Conservation (phyloP, 2,888 invertebrate species). For the Poecilobothrus nobilitatus region DNA sequence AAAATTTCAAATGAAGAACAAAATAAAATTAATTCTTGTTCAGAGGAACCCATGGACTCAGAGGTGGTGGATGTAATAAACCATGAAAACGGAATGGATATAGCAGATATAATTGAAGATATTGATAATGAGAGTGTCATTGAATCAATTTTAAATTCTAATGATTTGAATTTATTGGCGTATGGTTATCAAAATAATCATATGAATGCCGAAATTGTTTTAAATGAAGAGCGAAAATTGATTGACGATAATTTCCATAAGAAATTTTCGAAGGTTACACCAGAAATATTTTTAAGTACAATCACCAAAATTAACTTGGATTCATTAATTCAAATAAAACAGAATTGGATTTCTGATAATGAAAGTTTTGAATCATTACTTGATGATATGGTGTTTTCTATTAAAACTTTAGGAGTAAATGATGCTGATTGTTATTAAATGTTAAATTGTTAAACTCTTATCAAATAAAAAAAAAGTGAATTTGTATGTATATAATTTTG, state of each 20-base stretch:
- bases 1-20: constrained; percentile 19
- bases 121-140: constrained; percentile 48
- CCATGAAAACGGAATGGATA: constrained; percentile 20
- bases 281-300: constrained; percentile 53
- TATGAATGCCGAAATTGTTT: constrained; percentile 17
- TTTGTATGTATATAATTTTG: neutral
- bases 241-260: constrained; percentile 39
- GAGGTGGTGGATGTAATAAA: neutral
- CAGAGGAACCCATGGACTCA: neutral
- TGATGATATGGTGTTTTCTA: constrained; percentile 62
- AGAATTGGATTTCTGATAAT: constrained; percentile 59
- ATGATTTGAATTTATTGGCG: constrained; percentile 54
- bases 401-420: constrained; percentile 51
- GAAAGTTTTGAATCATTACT: constrained; percentile 60
- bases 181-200: constrained; percentile 30
- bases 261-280: constrained; percentile 42
- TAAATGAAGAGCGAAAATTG: constrained; percentile 32
- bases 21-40: neutral
- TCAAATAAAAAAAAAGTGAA: neutral
- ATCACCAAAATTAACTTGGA: constrained; percentile 54
- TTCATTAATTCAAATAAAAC: constrained; percentile 51
- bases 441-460: neutral
- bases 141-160: constrained; percentile 55
- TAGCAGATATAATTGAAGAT: constrained; percentile 9
- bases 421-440: constrained; percentile 62